Conservation (phyloP, 2,113 vertebrate species). For the Salminus brasiliensis region DNA sequence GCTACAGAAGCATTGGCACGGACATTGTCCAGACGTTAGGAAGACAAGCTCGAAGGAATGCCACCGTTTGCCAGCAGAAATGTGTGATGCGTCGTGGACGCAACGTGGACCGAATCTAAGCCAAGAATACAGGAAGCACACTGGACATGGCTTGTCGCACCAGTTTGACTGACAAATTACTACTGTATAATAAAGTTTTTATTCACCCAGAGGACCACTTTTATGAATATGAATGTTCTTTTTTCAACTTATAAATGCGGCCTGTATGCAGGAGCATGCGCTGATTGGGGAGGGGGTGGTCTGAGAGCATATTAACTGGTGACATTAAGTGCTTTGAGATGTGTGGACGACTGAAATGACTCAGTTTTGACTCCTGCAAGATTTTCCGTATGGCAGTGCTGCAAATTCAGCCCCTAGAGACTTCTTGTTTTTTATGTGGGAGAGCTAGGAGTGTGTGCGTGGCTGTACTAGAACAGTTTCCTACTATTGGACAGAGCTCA, state of each 20-base stretch:
- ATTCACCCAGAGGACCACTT: slow-evolving; percentile 33
- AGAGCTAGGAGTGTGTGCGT: slow-evolving; percentile 5
- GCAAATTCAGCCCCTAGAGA: slow-evolving; percentile 6
- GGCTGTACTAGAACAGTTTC: slow-evolving; percentile 7
- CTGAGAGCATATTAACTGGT: slow-evolving; percentile 47
- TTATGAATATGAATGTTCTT: slow-evolving; percentile 58
- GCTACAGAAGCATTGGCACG: slow-evolving; percentile 28
- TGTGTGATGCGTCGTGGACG: slow-evolving; percentile 14
- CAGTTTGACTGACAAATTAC: slow-evolving; percentile 3
- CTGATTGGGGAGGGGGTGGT: slow-evolving; percentile 39
- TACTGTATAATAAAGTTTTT: slow-evolving; percentile 17
- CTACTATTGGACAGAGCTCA: slow-evolving; percentile 17
- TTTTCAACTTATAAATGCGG: slow-evolving; percentile 16
- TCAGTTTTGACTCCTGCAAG: slow-evolving; percentile 46
- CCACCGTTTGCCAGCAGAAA: slow-evolving; percentile 16
- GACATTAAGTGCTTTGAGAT: slow-evolving; percentile 51
- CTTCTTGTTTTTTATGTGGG: slow-evolving; percentile 2
- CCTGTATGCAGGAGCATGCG: slow-evolving; percentile 55
- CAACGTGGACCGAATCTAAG: neutral
- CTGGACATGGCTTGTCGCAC: neutral
- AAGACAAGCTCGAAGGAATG: slow-evolving; percentile 28
- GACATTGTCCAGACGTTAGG: slow-evolving; percentile 53
- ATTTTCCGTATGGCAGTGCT: slow-evolving; percentile 47
- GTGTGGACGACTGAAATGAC: slow-evolving; percentile 54
- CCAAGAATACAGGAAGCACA: slow-evolving; percentile 18